A percentile compares a stretch with the other conserved stretches of the same genome.
These are phyloP conservation scores for Conus betulinus DNA, from an alignment of 1,140 invertebrate genomes.

Conservation along the genomic window DNA sequence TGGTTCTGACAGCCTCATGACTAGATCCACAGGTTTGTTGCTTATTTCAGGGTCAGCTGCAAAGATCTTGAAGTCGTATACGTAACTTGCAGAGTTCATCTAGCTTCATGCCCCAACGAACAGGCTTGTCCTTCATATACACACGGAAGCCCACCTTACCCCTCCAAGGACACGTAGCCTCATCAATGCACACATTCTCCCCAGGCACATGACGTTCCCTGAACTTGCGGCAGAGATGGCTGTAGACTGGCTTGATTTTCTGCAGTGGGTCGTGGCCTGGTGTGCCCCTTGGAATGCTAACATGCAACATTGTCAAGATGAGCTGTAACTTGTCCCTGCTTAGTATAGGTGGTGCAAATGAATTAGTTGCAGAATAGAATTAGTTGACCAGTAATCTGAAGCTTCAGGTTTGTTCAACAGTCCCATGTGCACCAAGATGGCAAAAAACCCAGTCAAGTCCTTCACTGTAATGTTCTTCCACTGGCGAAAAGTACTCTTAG, in stretches of 20 bases:
- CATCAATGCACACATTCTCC: not conserved
- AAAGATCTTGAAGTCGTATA: not conserved
- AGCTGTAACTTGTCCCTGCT: not conserved
- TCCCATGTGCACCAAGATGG: slow-evolving; percentile 6
- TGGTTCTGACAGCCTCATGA: too few species aligned
- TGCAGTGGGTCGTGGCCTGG: not conserved
- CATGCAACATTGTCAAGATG: not conserved
- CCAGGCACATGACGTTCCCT: not conserved
- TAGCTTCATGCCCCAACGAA: not conserved
- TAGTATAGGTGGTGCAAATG: not conserved
- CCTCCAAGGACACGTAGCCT: not conserved
- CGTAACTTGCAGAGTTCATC: not conserved
- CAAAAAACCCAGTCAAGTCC: not conserved
- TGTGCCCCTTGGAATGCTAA: not conserved
- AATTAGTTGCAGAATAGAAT: not conserved
- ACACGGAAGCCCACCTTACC: not conserved
- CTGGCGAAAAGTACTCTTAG: too few species aligned
- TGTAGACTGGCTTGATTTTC: not conserved
- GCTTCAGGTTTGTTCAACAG: not conserved
- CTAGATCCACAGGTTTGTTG: not conserved
- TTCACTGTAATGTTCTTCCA: not conserved
- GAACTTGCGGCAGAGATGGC: not conserved
- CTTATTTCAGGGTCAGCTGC: not conserved
- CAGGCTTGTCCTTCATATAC: not conserved
- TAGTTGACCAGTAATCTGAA: slow-evolving; percentile 3